phyloP scores from a whole-genome alignment of 2,113 vertebrate species.

The Excalfactoria chinensis region DNA sequence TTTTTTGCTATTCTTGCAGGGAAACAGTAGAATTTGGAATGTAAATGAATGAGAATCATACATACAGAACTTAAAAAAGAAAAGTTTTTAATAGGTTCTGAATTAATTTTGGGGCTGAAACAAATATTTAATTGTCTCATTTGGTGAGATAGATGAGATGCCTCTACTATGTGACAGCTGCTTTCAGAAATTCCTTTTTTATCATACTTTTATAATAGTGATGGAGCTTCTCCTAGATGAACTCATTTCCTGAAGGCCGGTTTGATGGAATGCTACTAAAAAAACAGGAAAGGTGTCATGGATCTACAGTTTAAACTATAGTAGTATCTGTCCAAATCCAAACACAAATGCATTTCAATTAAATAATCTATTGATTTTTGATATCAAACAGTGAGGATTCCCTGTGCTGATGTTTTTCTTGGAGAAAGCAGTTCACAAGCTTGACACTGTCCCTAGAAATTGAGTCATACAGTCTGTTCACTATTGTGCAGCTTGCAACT shows the following conservation, averaged over 20 bases:
- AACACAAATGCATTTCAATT: background rate
- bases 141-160: background rate
- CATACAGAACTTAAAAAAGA: background rate
- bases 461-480: background rate
- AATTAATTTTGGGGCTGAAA: background rate
- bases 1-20: background rate
- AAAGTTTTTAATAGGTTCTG: background rate
- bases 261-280: background rate
- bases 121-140: background rate
- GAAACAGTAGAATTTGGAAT: background rate
- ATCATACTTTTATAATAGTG: background rate
- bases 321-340: background rate
- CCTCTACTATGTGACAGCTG: background rate
- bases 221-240: background rate
- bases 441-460: background rate
- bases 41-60: background rate
- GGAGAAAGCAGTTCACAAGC: background rate
- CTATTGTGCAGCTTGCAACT: background rate
- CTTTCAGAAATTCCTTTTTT: background rate
- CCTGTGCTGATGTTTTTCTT: background rate
- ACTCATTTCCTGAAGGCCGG: background rate
- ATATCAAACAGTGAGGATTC: background rate
- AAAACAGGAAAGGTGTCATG: background rate
- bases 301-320: background rate
- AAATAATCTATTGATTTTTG: rapidly evolving